Percentiles rank a stretch among this genome's conserved stretches.
These are phyloP conservation scores for Meloidogyne exigua DNA, from an alignment of 1,140 invertebrate genomes.

Conservation along the genomic window DNA sequence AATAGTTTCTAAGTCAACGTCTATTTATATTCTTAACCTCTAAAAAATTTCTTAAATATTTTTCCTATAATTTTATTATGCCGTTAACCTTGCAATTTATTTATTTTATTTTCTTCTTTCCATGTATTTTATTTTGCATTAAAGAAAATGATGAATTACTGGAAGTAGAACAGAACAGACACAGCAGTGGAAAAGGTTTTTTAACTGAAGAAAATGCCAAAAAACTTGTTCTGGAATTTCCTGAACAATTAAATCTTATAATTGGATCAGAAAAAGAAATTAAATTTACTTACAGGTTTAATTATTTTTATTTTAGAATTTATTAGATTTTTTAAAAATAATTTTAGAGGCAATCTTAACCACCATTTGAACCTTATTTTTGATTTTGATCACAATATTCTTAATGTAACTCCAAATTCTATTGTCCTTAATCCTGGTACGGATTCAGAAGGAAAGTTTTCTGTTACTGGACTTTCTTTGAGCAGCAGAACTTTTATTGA, in stretches of 20 bases:
- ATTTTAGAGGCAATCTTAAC: not conserved
- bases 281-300: not conserved
- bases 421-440: not conserved
- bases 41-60: not conserved
- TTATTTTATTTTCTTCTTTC: not conserved
- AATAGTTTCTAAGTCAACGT: not conserved
- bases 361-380: not conserved
- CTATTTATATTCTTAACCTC: not conserved
- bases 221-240: not conserved
- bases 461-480: slow-evolving; percentile 24
- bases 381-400: not conserved
- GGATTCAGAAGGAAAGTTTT: not conserved
- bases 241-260: not conserved
- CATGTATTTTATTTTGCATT: not conserved
- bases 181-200: not conserved
- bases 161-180: not conserved
- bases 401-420: not conserved
- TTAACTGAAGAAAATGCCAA: not conserved
- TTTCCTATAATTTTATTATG: not conserved
- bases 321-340: not conserved
- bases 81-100: not conserved
- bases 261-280: not conserved
- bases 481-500: slow-evolving; percentile 35
- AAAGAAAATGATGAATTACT: not conserved
- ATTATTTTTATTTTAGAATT: not conserved